Evolutionary conservation across 2,888 invertebrate genomes (phyloP).

Genomic region (Nemoura dubitans): DNA sequence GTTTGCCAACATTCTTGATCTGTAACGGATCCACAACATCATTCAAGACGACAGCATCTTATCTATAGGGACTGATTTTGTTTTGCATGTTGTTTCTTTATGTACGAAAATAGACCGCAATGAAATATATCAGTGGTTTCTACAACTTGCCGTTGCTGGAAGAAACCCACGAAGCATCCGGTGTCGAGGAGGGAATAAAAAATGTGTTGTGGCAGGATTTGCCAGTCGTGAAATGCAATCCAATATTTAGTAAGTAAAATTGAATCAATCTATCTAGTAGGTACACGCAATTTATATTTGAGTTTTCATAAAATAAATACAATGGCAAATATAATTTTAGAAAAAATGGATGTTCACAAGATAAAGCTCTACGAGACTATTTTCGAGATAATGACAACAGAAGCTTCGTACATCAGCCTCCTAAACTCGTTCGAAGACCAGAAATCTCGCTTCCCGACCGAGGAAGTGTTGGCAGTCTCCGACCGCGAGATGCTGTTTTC

Average conservation of each 20-base stretch:
- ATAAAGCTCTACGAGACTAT: background rate
- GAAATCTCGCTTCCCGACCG: background rate
- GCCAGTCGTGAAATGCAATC: background rate
- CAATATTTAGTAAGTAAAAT: background rate
- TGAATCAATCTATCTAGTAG: no score
- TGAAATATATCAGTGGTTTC: background rate
- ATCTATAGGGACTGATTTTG: no score
- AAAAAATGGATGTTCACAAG: background rate
- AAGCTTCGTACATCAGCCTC: background rate
- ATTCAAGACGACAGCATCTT: no score
- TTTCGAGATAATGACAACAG: conserved; percentile 26
- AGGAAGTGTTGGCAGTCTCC: background rate
- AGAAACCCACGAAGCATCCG: background rate
- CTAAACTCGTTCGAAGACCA: background rate
- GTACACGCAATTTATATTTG: no score
- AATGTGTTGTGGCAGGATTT: background rate
- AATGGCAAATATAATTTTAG: background rate
- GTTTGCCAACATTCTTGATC: no score
- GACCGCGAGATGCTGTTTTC: background rate
- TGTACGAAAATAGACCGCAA: background rate
- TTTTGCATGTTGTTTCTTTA: background rate
- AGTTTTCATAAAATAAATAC: no score
- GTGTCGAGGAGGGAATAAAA: background rate
- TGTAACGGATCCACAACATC: no score
- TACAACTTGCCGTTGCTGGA: background rate